phyloP scores from a whole-genome alignment of 2,888 invertebrate species.

The Mechanitis messenoides region DNA sequence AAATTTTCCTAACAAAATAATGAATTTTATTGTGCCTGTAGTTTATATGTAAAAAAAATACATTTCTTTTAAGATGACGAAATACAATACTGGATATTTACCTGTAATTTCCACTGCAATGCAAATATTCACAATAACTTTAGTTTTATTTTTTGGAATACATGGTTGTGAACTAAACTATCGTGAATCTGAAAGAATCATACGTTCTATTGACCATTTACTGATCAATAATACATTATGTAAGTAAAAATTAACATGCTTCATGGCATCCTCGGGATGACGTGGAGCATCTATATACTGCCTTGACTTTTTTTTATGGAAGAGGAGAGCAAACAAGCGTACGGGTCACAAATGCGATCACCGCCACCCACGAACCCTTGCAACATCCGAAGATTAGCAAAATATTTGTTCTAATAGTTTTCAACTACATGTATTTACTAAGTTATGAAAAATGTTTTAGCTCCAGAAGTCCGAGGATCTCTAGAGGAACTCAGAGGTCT shows the following conservation, averaged over 20 bases:
- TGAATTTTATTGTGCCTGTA: no score
- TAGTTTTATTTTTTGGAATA: slow-evolving; percentile 12
- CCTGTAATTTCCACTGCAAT: slow-evolving; percentile 18
- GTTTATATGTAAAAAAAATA: not conserved
- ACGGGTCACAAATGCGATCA: no score
- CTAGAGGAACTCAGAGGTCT: slow-evolving; percentile 42
- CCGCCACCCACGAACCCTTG: no score
- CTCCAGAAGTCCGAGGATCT: slow-evolving; percentile 35
- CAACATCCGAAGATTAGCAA: no score
- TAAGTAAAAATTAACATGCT: slow-evolving; percentile 4
- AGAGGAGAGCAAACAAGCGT: no score
- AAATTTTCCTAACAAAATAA: not conserved
- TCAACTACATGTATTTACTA: no score
- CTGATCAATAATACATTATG: slow-evolving; percentile 22
- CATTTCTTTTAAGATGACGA: not conserved
- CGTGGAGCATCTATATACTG: no score
- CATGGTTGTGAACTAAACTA: slow-evolving; percentile 21
- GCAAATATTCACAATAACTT: slow-evolving; percentile 3
- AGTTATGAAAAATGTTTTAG: no score
- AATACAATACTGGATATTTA: slow-evolving; percentile 4
- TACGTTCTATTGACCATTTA: slow-evolving; percentile 14
- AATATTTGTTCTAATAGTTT: no score
- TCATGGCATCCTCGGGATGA: no score
- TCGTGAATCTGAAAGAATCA: slow-evolving; percentile 16
- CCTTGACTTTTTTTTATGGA: not conserved